phyloP scores from a whole-genome alignment of 35 echinoderm and acorn worm species.

The Diadema setosum region DNA sequence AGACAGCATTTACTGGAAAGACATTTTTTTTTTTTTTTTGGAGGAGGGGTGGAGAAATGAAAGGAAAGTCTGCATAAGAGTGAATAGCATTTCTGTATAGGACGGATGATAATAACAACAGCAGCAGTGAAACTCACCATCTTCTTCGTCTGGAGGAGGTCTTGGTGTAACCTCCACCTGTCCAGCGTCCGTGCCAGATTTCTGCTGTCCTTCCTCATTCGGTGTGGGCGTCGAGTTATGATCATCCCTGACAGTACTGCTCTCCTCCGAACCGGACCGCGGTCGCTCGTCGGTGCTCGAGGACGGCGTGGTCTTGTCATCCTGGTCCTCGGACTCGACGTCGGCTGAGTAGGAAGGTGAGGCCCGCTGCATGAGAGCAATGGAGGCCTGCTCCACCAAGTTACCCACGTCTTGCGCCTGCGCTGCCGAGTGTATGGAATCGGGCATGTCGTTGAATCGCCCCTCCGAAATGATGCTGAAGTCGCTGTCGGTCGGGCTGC shows the following conservation, averaged over 20 bases:
- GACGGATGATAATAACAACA: too few relatives aligned
- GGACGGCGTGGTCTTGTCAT: conserved; percentile 65
- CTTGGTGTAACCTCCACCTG: conserved; percentile 34
- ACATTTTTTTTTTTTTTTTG: too few relatives aligned
- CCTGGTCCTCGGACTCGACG: conserved; percentile 90
- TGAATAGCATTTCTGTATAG: too few relatives aligned
- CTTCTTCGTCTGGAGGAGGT: too few relatives aligned
- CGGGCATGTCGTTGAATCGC: conserved; percentile 79
- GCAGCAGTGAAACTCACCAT: too few relatives aligned
- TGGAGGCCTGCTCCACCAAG: conserved; percentile 39
- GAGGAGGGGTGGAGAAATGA: too few relatives aligned
- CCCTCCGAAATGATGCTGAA: conserved; percentile 94
- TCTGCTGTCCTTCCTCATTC: background rate
- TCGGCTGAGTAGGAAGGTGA: conserved; percentile 92
- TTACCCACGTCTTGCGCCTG: conserved; percentile 53
- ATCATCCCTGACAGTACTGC: conserved; percentile 34
- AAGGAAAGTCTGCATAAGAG: too few relatives aligned
- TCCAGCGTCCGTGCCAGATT: background rate
- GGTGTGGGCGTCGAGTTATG: conserved; percentile 57
- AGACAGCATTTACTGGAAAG: too few relatives aligned
- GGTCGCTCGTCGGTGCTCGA: conserved; percentile 44
- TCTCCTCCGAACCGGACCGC: conserved; percentile 40
- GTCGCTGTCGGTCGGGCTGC: conserved; percentile 96
- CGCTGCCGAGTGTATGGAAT: conserved; percentile 32
- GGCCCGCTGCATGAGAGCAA: conserved; percentile 50